Percentiles rank a stretch among this genome's conserved stretches.
These are phyloP conservation scores for Strigamia crassipes DNA, from an alignment of 2,888 invertebrate species.

Conservation along the genomic window DNA sequence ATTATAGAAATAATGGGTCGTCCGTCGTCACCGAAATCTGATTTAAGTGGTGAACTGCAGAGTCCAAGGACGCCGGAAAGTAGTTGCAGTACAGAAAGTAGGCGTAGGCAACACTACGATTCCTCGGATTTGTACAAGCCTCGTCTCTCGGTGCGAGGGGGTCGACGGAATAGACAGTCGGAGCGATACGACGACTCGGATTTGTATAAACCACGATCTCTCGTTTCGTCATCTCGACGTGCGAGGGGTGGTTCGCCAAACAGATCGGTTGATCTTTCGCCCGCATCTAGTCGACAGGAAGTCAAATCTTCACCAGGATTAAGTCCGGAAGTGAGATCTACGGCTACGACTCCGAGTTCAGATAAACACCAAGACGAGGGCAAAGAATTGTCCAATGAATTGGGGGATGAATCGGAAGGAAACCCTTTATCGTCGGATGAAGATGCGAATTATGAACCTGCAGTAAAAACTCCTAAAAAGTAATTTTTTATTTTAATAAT, in stretches of 20 bases:
- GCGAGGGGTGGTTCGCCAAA: slow-evolving; percentile 1
- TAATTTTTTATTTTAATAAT: not conserved
- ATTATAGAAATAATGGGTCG: not conserved
- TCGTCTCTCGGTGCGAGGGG: not conserved
- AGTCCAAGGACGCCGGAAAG: slow-evolving; percentile 25
- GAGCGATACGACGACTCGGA: slow-evolving; percentile 73
- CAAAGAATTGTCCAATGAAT: not conserved
- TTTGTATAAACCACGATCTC: slow-evolving; percentile 71
- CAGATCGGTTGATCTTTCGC: not conserved
- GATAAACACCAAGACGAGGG: not conserved
- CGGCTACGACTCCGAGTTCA: not conserved
- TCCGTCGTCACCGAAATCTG: slow-evolving; percentile 28
- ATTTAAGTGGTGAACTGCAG: not conserved
- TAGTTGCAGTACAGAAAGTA: not conserved
- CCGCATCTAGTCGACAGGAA: not conserved
- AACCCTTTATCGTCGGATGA: not conserved
- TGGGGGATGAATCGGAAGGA: not conserved
- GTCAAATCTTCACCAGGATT: not conserved
- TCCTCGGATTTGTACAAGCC: slow-evolving; percentile 33
- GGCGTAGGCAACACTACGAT: slow-evolving; percentile 1
- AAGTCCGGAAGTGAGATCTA: not conserved
- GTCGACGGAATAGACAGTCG: not conserved
- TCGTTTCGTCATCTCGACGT: slow-evolving; percentile 44
- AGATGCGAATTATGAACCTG: not conserved
- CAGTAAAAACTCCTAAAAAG: not conserved